Evolutionary conservation across 2,888 invertebrate genomes (phyloP).

Genomic region (Dryobotodes eremita): DNA sequence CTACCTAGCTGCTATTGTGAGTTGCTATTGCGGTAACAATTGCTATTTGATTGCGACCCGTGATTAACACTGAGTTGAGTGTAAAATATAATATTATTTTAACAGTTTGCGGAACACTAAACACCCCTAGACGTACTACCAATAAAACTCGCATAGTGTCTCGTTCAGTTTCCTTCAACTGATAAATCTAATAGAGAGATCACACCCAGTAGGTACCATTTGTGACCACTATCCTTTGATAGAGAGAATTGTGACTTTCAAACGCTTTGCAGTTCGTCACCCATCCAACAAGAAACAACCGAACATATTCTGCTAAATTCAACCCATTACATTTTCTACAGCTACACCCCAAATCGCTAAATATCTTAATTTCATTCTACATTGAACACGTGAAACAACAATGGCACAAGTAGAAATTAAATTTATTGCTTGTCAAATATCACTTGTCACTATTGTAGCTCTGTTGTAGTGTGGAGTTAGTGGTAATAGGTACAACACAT

Average conservation of each 20-base stretch:
- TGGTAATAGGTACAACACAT: conserved; percentile 88
- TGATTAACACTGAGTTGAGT: background rate
- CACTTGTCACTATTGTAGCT: conserved; percentile 82
- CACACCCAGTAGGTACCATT: background rate
- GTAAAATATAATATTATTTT: background rate
- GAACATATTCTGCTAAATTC: conserved; percentile 32
- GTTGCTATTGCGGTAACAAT: background rate
- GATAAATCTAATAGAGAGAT: too few relatives aligned
- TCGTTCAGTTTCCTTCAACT: too few relatives aligned
- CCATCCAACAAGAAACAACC: background rate
- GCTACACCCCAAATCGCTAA: conserved; percentile 73
- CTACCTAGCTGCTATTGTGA: too few relatives aligned
- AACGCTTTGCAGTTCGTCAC: background rate
- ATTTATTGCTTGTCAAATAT: conserved; percentile 89
- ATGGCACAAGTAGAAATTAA: conserved; percentile 81
- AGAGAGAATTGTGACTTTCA: background rate
- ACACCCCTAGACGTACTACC: too few relatives aligned
- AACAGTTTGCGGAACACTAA: too few relatives aligned
- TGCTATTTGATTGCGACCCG: background rate
- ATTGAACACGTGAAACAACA: conserved; percentile 84
- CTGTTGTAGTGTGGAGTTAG: conserved; percentile 78
- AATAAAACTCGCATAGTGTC: too few relatives aligned
- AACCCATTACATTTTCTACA: conserved; percentile 60
- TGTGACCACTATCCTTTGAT: background rate
- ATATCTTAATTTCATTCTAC: conserved; percentile 83